Percentiles rank a stretch among this genome's conserved stretches.
phyloP scores from a whole-genome alignment of 2,797 vertebrate species.

The Pyrrhura leucotis region DNA sequence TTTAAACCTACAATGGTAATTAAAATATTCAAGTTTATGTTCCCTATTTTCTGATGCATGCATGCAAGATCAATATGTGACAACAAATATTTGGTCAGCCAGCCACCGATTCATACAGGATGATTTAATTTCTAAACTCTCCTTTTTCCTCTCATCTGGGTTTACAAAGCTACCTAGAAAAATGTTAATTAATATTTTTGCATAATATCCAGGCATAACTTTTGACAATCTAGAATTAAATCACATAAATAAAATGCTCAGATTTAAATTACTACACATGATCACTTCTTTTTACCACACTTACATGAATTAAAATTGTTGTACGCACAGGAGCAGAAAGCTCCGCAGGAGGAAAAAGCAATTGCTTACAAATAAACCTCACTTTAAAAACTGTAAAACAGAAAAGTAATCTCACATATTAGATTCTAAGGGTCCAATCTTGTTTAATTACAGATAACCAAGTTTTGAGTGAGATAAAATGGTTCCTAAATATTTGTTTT shows the following conservation, averaged over 20 bases:
- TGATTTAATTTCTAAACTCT: constrained; percentile 1
- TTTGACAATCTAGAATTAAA: not conserved
- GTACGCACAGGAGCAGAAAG: not conserved
- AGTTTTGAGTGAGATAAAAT: not conserved
- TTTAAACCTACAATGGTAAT: not conserved
- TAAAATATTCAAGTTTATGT: not conserved
- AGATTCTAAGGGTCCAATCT: not conserved
- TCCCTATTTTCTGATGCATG: not conserved
- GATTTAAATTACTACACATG: not conserved
- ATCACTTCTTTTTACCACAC: not conserved
- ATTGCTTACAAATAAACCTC: not conserved
- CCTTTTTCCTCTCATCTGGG: not conserved
- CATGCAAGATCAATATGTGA: not conserved
- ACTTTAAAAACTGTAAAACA: not conserved
- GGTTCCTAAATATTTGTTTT: not conserved
- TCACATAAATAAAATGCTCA: not conserved
- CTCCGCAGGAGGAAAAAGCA: not conserved
- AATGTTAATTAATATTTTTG: not conserved
- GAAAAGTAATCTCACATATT: not conserved
- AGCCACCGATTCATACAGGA: not conserved
- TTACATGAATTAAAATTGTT: not conserved
- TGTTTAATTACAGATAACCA: not conserved
- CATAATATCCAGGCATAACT: not conserved
- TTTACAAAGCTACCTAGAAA: not conserved
- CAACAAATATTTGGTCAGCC: not conserved